phyloP scores from a whole-genome alignment of 2,888 invertebrate species.

The Lycocerus yunnanus region DNA sequence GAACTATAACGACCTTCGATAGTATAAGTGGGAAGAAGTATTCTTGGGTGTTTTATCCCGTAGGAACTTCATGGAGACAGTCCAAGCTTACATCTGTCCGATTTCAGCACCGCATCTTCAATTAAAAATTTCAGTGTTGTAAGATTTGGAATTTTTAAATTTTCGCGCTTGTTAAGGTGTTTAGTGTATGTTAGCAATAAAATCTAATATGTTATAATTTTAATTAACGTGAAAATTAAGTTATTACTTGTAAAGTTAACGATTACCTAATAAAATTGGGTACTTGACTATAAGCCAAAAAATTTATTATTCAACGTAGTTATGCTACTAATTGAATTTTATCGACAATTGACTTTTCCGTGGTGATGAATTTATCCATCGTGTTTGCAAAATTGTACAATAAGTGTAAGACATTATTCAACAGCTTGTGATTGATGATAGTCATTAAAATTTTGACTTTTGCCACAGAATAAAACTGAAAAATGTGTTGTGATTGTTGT shows the following conservation, averaged over 20 bases:
- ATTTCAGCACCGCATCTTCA: slow-evolving; percentile 11
- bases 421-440: slow-evolving; percentile 1
- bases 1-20: slow-evolving; percentile 28
- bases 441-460: background rate
- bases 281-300: slow-evolving; percentile 21
- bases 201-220: background rate
- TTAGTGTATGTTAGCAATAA: background rate
- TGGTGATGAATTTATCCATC: slow-evolving; percentile 8
- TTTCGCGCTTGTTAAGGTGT: background rate
- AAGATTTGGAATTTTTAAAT: background rate
- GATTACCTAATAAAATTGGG: slow-evolving; percentile 13
- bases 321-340: slow-evolving; percentile 7
- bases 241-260: background rate
- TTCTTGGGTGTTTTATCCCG: slow-evolving; percentile 34
- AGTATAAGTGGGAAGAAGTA: slow-evolving; percentile 35
- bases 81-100: slow-evolving; percentile 18
- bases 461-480: background rate
- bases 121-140: background rate
- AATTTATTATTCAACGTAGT: slow-evolving; percentile 7
- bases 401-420: slow-evolving; percentile 3
- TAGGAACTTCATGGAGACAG: slow-evolving; percentile 27
- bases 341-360: background rate
- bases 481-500: slow-evolving; percentile 63
- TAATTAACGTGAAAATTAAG: background rate
- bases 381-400: slow-evolving; percentile 8